Base-by-base conservation (phyloP, 1,140 invertebrate species). In the Caerostris extrusa region DNA sequence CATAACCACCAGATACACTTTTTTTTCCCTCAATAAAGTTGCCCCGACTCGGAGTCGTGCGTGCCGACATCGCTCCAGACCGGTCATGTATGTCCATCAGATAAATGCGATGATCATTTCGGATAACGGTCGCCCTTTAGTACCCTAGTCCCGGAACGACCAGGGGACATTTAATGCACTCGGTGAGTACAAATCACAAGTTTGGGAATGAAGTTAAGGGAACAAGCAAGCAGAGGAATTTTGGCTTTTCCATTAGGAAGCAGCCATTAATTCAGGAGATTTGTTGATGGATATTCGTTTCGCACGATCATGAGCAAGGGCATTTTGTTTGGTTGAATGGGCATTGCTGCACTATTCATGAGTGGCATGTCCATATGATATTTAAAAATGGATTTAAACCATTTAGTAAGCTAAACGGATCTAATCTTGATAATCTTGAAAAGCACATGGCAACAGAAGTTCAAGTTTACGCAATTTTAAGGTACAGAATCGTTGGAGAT, bases 61-160 rank as follows among this genome's bases (percentile, higher is more conserved):
- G 71, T 77, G 71, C 71, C 4, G 14, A 53, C 34, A 50, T 77
- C 71, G 53, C 8, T 77, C 8, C 4, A 56, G 10, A 7, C 53
- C 53, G 55, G 14, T 55, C 34, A 53, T 53, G 69, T 77, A 53
- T 77, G 82, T 83, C 82, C 82, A 83, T 83, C 82, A 83, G 55
- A 83, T 56, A 83, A 83, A 83, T 83, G 82, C 55, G 82, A 10
- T 14, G 82, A 55, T 83, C 82, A 83, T 83, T 83, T 83, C 6
- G 55, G 82, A 83, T 57, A 56, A 83, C 71, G 71, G 71, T 50
- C 71, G 19, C 5, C 71, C 34, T 50, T 77, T 77, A 77, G 71
- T 77, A 77, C 50, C 50, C 34, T 3, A 34, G 34, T 50, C 19
- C 71, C 71, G 34, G 34, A 77, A 77, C 71, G 71, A 77, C 71